phyloP scores from a whole-genome alignment of 1,140 invertebrate species.

The Drosophila ercepeae region DNA sequence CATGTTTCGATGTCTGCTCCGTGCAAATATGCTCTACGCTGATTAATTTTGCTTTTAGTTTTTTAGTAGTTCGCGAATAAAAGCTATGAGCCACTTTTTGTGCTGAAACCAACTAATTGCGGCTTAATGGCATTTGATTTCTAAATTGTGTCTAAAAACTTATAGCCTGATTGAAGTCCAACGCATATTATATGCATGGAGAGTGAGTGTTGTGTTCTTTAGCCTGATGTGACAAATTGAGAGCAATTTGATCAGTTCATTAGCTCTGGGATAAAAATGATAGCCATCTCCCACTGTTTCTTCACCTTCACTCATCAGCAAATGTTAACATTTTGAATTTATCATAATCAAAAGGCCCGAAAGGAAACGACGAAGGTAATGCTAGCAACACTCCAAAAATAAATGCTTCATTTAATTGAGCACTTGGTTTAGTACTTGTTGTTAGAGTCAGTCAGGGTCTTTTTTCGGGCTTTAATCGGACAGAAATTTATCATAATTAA shows the following conservation, averaged over 20 bases:
- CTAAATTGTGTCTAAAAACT: slow-evolving; percentile 26
- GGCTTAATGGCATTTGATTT: slow-evolving; percentile 28
- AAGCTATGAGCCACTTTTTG: slow-evolving; percentile 34
- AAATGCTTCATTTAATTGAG: slow-evolving; percentile 46
- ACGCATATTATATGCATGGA: background rate
- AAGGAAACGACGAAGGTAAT: slow-evolving; percentile 51
- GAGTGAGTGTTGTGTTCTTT: slow-evolving; percentile 5
- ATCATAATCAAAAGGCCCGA: slow-evolving; percentile 27
- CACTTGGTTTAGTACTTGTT: slow-evolving; percentile 29
- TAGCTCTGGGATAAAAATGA: slow-evolving; percentile 10
- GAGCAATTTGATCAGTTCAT: background rate
- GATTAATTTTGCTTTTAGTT: slow-evolving; percentile 45
- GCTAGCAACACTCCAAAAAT: background rate
- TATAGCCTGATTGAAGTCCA: slow-evolving; percentile 15
- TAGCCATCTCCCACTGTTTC: background rate
- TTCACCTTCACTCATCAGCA: slow-evolving; percentile 1
- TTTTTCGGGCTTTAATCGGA: slow-evolving; percentile 30
- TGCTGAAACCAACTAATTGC: slow-evolving; percentile 47
- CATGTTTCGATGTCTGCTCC: slow-evolving; percentile 58
- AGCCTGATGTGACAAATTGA: background rate
- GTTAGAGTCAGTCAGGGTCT: slow-evolving; percentile 40
- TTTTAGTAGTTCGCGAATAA: slow-evolving; percentile 23
- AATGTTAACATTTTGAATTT: slow-evolving; percentile 5
- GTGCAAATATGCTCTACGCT: slow-evolving; percentile 60
- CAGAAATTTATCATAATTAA: slow-evolving; percentile 67